phyloP scores from a whole-genome alignment of 2,797 vertebrate genomes.

The Sebastes itinus region DNA sequence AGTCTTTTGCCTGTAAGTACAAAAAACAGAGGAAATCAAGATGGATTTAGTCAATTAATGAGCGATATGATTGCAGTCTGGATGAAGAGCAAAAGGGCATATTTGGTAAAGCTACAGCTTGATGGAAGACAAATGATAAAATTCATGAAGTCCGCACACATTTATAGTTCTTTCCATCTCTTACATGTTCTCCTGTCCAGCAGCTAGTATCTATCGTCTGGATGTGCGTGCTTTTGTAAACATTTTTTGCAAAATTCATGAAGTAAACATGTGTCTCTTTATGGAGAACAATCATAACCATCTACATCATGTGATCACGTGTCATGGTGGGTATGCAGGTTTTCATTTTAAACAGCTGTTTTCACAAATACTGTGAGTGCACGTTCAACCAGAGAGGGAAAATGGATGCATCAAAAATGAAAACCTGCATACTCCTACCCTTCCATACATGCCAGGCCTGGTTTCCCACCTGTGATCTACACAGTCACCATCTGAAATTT shows the following conservation, averaged over 20 bases:
- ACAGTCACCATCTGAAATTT: slow-evolving; percentile 32
- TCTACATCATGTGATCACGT: not conserved
- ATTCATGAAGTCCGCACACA: not conserved
- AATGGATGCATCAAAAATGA: not conserved
- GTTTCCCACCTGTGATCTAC: slow-evolving; percentile 11
- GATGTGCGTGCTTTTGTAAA: not conserved
- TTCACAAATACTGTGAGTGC: not conserved
- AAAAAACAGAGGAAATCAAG: not conserved
- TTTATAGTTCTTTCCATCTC: not conserved
- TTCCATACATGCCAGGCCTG: not conserved
- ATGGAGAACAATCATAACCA: not conserved
- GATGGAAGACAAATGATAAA: not conserved
- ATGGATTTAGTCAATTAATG: not conserved
- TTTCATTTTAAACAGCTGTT: not conserved
- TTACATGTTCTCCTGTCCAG: not conserved
- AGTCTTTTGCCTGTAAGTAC: slow-evolving; percentile 92
- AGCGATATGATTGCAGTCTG: not conserved
- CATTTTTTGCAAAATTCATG: not conserved
- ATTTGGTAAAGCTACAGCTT: not conserved
- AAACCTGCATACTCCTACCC: not conserved
- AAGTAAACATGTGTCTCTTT: not conserved
- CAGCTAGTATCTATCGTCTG: not conserved
- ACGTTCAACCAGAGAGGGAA: not conserved
- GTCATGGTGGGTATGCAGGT: not conserved
- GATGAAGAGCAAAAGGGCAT: not conserved